Percentiles rank a stretch among this genome's conserved stretches.
phyloP scores from a whole-genome alignment of 2,888 invertebrate genomes.

The Campoplex nolae region DNA sequence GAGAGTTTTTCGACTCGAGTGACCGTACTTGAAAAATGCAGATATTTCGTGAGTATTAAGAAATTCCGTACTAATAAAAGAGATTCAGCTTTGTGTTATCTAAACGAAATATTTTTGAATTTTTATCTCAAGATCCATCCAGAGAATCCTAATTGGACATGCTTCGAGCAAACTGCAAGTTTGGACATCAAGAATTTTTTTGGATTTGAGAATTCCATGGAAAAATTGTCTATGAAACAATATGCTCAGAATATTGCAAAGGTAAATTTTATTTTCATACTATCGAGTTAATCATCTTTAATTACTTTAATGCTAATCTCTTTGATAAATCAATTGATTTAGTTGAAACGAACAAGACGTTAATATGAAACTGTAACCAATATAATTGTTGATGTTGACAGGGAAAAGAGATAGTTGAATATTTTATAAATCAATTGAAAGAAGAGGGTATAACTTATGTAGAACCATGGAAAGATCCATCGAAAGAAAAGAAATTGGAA shows the following conservation, averaged over 20 bases:
- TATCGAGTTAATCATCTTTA: not conserved
- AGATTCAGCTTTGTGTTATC: not conserved
- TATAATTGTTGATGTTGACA: constrained; percentile 80
- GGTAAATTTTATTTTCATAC: constrained; percentile 79
- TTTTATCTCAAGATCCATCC: constrained; percentile 91
- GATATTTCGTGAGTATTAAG: constrained; percentile 91
- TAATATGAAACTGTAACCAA: not conserved
- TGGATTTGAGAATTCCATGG: constrained; percentile 96
- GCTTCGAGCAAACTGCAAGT: constrained; percentile 96
- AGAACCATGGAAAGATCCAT: constrained; percentile 86
- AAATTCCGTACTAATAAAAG: not conserved
- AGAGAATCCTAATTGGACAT: constrained; percentile 97
- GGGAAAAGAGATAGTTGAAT: constrained; percentile 98
- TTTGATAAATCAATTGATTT: not conserved
- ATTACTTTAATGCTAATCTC: not conserved
- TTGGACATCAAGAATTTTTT: constrained; percentile 98
- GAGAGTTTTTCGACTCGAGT: constrained; percentile 95
- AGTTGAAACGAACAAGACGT: not conserved
- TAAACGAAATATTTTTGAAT: not conserved
- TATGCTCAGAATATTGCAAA: constrained; percentile 94
- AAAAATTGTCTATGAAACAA: constrained; percentile 98
- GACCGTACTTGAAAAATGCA: constrained; percentile 94
- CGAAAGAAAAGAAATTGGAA: constrained; percentile 55
- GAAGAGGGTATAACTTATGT: constrained; percentile 90
- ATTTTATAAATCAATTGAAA: constrained; percentile 92